A percentile compares a stretch with the other conserved stretches of the same genome.
Conservation (phyloP, 1,140 invertebrate genomes). For the Amyelois transitella region DNA sequence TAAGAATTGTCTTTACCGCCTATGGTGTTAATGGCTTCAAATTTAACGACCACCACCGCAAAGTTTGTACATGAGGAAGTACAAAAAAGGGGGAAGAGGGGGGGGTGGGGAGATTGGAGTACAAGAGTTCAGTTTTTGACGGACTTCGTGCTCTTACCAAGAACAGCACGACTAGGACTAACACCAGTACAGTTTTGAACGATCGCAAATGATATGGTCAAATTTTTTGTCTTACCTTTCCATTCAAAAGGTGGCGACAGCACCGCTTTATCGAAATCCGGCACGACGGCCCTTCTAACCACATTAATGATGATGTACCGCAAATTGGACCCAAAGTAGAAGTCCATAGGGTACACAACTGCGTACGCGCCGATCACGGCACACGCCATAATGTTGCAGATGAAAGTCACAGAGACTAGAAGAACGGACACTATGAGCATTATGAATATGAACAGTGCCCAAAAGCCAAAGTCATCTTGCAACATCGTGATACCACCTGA, state of each 20-base stretch:
- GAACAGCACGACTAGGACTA: no score
- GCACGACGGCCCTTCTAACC: constrained; percentile 75
- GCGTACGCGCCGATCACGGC: constrained; percentile 79
- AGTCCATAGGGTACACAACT: constrained; percentile 77
- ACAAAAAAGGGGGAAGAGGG: no score
- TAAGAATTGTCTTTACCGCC: no score
- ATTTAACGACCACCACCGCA: no score
- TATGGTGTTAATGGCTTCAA: no score
- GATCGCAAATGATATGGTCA: no score
- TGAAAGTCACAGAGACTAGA: constrained; percentile 70
- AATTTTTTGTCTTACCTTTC: constrained; percentile 79
- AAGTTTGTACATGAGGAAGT: no score
- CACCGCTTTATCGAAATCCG: constrained; percentile 76
- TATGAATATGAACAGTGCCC: constrained; percentile 75
- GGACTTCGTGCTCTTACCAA: no score
- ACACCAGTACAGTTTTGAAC: no score
- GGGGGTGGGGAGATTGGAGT: no score
- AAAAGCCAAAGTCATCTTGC: constrained; percentile 77
- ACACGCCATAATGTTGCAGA: constrained; percentile 78
- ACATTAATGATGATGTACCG: constrained; percentile 83
- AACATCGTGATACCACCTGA: constrained; percentile 76
- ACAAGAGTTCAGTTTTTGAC: no score
- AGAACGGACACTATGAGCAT: constrained; percentile 71
- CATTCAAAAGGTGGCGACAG: constrained; percentile 77
- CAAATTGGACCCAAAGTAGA: constrained; percentile 78